phyloP scores from a whole-genome alignment of 2,113 vertebrate genomes.

The Phalacrocorax carbo region DNA sequence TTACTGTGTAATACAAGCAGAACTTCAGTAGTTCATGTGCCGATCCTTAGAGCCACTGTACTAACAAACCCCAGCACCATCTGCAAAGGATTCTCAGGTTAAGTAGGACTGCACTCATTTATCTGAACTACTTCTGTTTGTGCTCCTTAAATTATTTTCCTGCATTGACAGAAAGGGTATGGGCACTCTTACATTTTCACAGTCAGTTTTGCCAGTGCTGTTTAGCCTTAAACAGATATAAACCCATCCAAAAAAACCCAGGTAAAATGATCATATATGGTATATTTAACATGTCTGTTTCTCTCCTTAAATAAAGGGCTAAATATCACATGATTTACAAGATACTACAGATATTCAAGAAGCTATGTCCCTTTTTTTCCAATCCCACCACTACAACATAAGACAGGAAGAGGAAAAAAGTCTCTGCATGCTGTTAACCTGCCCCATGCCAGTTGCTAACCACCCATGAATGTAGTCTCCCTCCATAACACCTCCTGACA shows the following conservation, averaged over 20 bases:
- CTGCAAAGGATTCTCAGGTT: background rate
- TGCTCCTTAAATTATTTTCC: background rate
- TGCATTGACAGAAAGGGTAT: background rate
- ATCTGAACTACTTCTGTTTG: background rate
- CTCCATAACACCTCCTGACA: background rate
- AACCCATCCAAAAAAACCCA: accelerated
- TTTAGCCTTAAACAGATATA: background rate
- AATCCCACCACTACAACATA: background rate
- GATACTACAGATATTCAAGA: background rate
- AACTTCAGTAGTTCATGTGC: background rate
- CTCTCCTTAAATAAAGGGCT: background rate
- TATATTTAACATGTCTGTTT: background rate
- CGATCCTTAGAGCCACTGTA: background rate
- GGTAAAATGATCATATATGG: accelerated
- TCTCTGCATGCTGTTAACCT: background rate
- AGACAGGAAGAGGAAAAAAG: background rate
- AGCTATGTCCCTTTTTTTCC: background rate
- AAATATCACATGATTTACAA: background rate
- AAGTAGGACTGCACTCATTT: background rate
- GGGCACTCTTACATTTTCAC: background rate
- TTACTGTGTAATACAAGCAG: background rate
- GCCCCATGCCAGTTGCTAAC: background rate
- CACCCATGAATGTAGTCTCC: background rate
- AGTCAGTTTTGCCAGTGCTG: background rate
- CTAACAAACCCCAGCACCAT: background rate